A percentile compares a stretch with the other conserved stretches of the same genome.
These are phyloP conservation scores for Parazoanthus swiftii DNA, from an alignment of 92 coral and sea anemone genomes.

Conservation along the genomic window DNA sequence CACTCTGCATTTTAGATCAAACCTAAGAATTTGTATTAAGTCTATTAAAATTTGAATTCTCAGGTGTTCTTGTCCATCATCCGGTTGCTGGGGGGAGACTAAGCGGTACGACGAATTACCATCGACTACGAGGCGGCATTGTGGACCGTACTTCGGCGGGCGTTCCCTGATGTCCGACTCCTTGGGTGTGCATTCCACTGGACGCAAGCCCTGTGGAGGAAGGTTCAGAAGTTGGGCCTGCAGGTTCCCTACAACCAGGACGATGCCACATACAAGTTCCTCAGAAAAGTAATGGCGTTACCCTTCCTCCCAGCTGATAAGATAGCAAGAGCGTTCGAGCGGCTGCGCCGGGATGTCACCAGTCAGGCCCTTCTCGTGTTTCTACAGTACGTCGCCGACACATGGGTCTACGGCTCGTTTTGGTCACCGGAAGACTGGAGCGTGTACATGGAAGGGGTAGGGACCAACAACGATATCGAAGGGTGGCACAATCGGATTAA, in stretches of 20 bases:
- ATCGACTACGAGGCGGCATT: constrained; percentile 10
- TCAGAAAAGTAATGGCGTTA: not conserved
- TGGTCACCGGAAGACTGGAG: not conserved
- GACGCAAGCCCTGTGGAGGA: constrained; percentile 19
- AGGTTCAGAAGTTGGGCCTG: not conserved
- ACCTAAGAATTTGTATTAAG: not conserved
- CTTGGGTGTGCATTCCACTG: constrained; percentile 19
- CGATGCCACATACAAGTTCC: too few relatives aligned
- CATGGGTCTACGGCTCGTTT: not conserved
- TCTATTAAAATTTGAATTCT: not conserved
- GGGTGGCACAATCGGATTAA: too few relatives aligned
- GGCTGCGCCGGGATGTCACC: not conserved
- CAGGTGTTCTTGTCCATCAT: constrained; percentile 2
- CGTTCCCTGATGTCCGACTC: not conserved
- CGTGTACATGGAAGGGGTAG: too few relatives aligned
- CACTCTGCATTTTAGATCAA: too few relatives aligned
- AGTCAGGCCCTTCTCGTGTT: constrained; percentile 6
- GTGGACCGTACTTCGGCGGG: not conserved
- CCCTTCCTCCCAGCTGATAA: not conserved
- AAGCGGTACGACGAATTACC: not conserved
- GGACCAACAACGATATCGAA: too few relatives aligned
- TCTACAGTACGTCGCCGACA: not conserved
- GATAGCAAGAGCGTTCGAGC: not conserved
- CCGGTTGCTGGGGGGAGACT: not conserved
- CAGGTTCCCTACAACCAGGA: too few relatives aligned